Base-by-base conservation (phyloP, 2,888 invertebrate genomes). In the Rhyacophila evoluta region DNA sequence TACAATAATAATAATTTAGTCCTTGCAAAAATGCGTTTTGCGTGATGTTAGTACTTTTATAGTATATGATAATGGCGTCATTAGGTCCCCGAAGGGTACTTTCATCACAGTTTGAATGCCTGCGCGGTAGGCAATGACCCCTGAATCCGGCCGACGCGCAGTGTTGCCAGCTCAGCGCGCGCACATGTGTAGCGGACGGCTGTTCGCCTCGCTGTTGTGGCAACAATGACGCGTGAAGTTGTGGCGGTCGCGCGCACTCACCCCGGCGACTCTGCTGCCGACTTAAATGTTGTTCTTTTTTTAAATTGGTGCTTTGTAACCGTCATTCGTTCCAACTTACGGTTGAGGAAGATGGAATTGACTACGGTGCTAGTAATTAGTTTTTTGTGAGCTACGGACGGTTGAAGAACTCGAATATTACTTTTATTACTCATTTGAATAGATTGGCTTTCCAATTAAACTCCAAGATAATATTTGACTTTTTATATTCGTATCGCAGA, bases 91-190 rank as follows among this genome's bases (percentile, higher is more conserved):
- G 25, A 25, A 55, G 55, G 55, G 55, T 55, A 55, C 55, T 55
- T 55, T 55, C 55, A 55, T 55, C 55, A 55, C 55, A 55, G 55
- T 55, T 55, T 55, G 55, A 55, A 55, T 55, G 55, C 25, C 55
- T 55, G 15, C 19, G 55, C 55, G 55, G 55, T 79, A 79, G 79
- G 79, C 79, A 74, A 74, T 79, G 79, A 79, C 79, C 79, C 73
- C 79, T 68, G 28, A 69, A 15, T 37, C 55, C 55, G 55, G 55
- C 55, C 67, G 36, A 19, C 25, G 67, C 36, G 68, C 77, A 5
- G 67, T 27, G 79, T 79, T 79, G 79, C 79, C 79, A 69, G 78
- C 11, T 67, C 55, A 55, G 19, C 55, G 19, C 55, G 55, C 55
- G 55, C 55, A 55, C 55, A 55, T 55, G 55, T 55, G 55, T 55